Base-by-base conservation (phyloP, 2,113 vertebrate species). In the Scalopus aquaticus region DNA sequence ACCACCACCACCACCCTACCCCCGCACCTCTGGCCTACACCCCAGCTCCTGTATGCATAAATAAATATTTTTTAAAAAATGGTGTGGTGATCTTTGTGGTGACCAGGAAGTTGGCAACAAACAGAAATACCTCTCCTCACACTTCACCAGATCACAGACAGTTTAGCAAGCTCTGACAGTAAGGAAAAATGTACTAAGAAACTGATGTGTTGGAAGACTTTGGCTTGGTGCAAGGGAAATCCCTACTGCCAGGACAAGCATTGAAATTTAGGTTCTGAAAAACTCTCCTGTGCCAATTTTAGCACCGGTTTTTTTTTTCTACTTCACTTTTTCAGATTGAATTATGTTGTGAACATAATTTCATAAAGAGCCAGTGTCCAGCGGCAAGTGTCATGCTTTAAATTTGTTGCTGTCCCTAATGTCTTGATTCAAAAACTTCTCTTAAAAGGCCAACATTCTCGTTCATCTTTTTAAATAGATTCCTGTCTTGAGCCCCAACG, bases 241-340 rank as follows among this genome's bases (percentile, higher is more conserved):
- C 16, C 65, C 58, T 37, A 24, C 22, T 78, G 49, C 11, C 22
- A 93, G 90, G 42, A 88, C 24, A 65, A 88, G 37, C 10, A 54
- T 37, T 82, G 65, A 60, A 92, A 91, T 90, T 44, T 28, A 92
- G 85, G 67, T 19, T 94, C 28, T 58, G 56, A 79, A 58, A 90
- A 76, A 81, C 88, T 42, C 37, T 37, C 42, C 32, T 58, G n/a
- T 60, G 51, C n/a, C 86, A 77, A 72, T 44, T 74, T 94, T 78
- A 97, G 90, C 92, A 97, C 91, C 94, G 70, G 11, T 79, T 85
- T 88, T 30, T 80, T 86, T 26, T 51, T 51, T 49, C 56, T 77
- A 93, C n/a, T 85, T 95, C 64, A 90, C 51, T 83, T 88, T 73
- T 64, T 85, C 87, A 67, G 46, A 54, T 49, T 58, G 20, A 93